Evolutionary conservation across 2,113 vertebrate genomes (phyloP).

Genomic region (Ifrita kowaldi): DNA sequence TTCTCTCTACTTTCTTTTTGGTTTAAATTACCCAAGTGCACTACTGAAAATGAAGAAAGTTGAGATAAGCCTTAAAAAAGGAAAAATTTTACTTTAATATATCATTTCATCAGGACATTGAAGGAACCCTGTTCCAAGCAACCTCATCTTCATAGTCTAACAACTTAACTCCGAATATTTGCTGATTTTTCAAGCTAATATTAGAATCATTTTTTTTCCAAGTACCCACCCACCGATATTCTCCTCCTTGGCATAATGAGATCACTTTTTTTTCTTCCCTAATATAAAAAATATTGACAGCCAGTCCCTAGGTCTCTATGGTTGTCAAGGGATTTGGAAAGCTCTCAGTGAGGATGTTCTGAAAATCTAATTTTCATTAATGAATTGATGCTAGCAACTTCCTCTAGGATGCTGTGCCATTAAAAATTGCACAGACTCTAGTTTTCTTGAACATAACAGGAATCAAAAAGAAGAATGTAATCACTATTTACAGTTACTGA

Average conservation of each 20-base stretch:
- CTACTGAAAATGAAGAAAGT: neutral
- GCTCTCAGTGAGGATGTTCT: neutral
- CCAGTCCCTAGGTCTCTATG: neutral
- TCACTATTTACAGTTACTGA: neutral
- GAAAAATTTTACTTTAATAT: neutral
- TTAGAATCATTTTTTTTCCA: neutral
- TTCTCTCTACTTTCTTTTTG: neutral
- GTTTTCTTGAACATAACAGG: neutral
- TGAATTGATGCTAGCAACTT: neutral
- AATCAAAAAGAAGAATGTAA: neutral
- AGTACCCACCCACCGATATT: neutral
- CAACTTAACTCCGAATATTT: neutral
- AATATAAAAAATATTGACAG: neutral
- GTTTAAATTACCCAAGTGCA: neutral
- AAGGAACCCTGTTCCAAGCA: neutral
- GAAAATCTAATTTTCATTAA: neutral
- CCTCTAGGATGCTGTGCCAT: neutral
- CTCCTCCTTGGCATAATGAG: neutral
- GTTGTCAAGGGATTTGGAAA: neutral
- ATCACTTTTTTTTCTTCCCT: neutral
- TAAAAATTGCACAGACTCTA: neutral
- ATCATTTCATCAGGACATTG: neutral
- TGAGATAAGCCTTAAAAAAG: neutral
- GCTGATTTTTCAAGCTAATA: neutral
- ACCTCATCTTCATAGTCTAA: neutral